Evolutionary conservation across 2,797 vertebrate species (phyloP), one percentile per base, ranked within the genome.

Genomic region (Aeoliscus strigatus): DNA sequence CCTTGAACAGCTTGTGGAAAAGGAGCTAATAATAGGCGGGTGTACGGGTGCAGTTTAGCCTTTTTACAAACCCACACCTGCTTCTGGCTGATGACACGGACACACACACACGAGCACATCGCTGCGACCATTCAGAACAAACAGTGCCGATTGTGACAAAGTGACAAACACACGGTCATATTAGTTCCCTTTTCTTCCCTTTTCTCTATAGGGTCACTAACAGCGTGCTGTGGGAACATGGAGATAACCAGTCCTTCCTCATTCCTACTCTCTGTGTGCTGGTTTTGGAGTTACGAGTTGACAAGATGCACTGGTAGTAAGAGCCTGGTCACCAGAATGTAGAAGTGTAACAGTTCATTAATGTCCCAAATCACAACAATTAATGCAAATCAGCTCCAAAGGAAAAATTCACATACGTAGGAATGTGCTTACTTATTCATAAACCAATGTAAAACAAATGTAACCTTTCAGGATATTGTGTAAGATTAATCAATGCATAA

Each of bases 201-300:
- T 76, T 78, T 81, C 81, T 85, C 84, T 81, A 81, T 61, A 64
- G 48, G 62, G 38, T 56, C 67, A 71, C 79, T 70, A 46, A 60
- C 37, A n/a, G 21, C 4, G 38, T 64, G 63, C 54, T 79, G 81
- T 82, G 83, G 73, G 81, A 86, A 87, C 61, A 60, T 60, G 64
- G 1, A 65, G 72, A 84, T 79, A 74, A 66, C 42, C 45, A 45
- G 56, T 18, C 51, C 54, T 88, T 85, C 81, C 80, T 77, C 80
- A 80, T 84, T 84, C 73, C 65, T 66, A 38, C 27, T 27, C 14
- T 57, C 32, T 40, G 23, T 43, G 42, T 17, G 38, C 17, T 17
- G n/a, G 43, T 30, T 41, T 29, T 15, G 30, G 26, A 33, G 46
- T 45, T 30, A 28, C n/a, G 12, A 9, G 25, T 37, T 21, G 9